Evolutionary conservation across 2,888 invertebrate species (phyloP).

Genomic region (Drosophila pseudotalamancana): DNA sequence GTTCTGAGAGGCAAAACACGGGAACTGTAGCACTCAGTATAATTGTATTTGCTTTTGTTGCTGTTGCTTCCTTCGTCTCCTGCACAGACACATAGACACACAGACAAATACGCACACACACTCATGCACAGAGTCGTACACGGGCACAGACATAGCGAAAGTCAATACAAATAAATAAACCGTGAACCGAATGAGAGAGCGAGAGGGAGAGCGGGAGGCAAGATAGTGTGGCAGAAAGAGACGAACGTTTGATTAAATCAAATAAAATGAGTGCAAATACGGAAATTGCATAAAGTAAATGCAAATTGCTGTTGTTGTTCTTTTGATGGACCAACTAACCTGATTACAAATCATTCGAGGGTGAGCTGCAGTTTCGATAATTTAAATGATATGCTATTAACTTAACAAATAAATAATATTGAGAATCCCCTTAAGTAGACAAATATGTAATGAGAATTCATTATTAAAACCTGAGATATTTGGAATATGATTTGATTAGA

Average conservation of each 20-base stretch:
- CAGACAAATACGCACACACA: too few species aligned
- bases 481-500: background rate
- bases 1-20: slow-evolving; percentile 9
- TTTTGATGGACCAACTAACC: slow-evolving; percentile 39
- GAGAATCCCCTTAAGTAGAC: background rate
- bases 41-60: slow-evolving; percentile 72
- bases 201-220: slow-evolving; percentile 2
- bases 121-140: too few species aligned
- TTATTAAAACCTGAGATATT: background rate
- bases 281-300: slow-evolving; percentile 66
- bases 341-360: slow-evolving; percentile 28
- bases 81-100: slow-evolving; percentile 35
- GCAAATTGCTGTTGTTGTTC: slow-evolving; percentile 45
- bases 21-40: slow-evolving; percentile 68
- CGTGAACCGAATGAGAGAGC: slow-evolving; percentile 38
- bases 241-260: slow-evolving; percentile 67
- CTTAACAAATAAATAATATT: slow-evolving; percentile 3
- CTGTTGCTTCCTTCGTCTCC: slow-evolving; percentile 57
- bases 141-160: slow-evolving; percentile 50
- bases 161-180: slow-evolving; percentile 74
- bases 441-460: background rate
- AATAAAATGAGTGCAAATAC: slow-evolving; percentile 64
- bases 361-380: background rate
- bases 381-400: slow-evolving; percentile 12
- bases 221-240: slow-evolving; percentile 21